A percentile compares a stretch with the other conserved stretches of the same genome.
phyloP scores from a whole-genome alignment of 2,113 vertebrate species.

The Cariama cristata region DNA sequence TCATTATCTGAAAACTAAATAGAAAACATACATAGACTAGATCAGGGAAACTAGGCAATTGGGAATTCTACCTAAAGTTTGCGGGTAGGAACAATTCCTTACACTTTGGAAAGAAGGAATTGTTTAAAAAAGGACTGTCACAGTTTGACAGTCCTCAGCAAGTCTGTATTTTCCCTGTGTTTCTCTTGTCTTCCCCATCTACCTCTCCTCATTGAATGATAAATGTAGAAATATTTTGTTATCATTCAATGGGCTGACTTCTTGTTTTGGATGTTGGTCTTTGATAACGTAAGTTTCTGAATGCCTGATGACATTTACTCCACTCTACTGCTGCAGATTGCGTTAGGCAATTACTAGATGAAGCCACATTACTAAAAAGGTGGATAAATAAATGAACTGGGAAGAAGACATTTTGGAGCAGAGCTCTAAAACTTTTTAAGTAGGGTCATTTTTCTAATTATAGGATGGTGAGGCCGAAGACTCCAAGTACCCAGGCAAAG shows the following conservation, averaged over 20 bases:
- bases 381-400: conserved; percentile 52
- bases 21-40: background rate
- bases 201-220: background rate
- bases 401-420: conserved; percentile 20
- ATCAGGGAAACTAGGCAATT: background rate
- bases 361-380: conserved; percentile 29
- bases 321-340: background rate
- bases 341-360: background rate
- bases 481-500: conserved; percentile 68
- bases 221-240: background rate
- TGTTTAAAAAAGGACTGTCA: background rate
- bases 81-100: background rate
- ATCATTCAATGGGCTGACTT: background rate
- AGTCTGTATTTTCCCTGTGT: background rate
- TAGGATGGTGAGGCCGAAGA: conserved; percentile 59
- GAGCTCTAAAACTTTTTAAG: conserved; percentile 34
- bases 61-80: background rate
- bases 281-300: background rate
- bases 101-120: background rate
- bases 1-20: background rate
- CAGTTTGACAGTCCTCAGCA: background rate
- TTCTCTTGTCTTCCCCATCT: background rate
- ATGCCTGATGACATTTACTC: background rate
- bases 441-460: conserved; percentile 68
- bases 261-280: background rate